Evolutionary conservation across 2,888 invertebrate genomes (phyloP).

Genomic region (Drosophila dives): DNA sequence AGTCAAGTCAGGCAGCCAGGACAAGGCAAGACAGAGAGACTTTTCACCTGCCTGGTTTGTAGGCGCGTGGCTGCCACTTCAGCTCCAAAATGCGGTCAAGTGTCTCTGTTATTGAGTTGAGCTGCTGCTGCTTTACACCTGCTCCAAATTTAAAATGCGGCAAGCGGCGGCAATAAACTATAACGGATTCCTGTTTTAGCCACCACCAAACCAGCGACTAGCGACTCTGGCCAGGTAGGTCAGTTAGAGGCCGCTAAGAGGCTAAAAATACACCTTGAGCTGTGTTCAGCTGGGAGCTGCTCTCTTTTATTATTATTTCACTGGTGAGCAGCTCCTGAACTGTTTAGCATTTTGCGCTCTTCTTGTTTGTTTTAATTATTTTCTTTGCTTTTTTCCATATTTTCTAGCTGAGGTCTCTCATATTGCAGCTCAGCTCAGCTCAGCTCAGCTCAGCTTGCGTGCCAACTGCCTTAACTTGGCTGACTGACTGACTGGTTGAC

Average conservation of each 20-base stretch:
- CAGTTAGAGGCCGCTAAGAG: conserved; percentile 50
- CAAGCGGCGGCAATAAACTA: conserved; percentile 75
- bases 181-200: conserved; percentile 80
- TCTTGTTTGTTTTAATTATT: conserved; percentile 81
- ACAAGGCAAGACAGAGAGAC: conserved; percentile 41
- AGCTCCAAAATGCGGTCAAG: conserved; percentile 79
- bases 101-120: conserved; percentile 44
- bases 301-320: conserved; percentile 3
- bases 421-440: conserved; percentile 44
- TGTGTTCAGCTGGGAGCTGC: conserved; percentile 31
- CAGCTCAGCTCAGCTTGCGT: conserved; percentile 59
- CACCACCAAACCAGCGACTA: conserved; percentile 56
- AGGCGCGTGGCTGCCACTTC: conserved; percentile 65
- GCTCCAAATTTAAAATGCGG: conserved; percentile 72
- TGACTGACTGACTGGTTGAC: conserved; percentile 29
- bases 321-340: conserved; percentile 31
- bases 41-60: conserved; percentile 66
- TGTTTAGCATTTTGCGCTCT: conserved; percentile 79
- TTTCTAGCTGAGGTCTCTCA: conserved; percentile 38
- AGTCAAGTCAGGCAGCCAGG: conserved; percentile 49
- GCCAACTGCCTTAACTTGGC: conserved; percentile 46
- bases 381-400: conserved; percentile 66
- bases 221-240: conserved; percentile 63
- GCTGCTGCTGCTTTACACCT: conserved; percentile 61
- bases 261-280: conserved; percentile 71